These are phyloP conservation scores for Drosophila ohnishii DNA, from an alignment of 1,140 invertebrate species.

Conservation along the genomic window DNA sequence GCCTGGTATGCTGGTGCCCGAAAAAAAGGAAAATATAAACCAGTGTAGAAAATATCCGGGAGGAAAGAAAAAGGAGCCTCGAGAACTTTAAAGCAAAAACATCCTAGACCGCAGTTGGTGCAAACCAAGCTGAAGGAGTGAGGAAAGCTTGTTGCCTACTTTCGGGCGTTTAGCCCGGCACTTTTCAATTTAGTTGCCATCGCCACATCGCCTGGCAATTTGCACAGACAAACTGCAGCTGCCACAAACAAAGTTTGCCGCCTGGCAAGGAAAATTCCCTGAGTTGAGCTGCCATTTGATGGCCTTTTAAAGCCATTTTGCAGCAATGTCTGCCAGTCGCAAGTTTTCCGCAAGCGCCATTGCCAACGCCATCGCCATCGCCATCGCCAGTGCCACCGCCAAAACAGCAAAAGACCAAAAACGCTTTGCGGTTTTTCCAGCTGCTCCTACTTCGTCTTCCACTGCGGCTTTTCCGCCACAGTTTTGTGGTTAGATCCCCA, in stretches of 20 bases:
- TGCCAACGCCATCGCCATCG: slow-evolving; percentile 11
- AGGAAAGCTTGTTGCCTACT: slow-evolving; percentile 64
- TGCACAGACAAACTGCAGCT: slow-evolving; percentile 74
- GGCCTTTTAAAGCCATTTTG: slow-evolving; percentile 73
- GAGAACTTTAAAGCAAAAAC: slow-evolving; percentile 51
- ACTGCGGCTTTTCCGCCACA: slow-evolving; percentile 49
- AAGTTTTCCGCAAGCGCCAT: slow-evolving; percentile 51
- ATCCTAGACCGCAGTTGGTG: slow-evolving; percentile 34
- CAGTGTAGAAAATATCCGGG: slow-evolving; percentile 48
- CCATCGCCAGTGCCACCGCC: slow-evolving; percentile 26
- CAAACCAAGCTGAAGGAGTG: slow-evolving; percentile 20
- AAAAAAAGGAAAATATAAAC: slow-evolving; percentile 6
- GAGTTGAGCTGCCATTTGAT: slow-evolving; percentile 69
- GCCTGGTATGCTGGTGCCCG: slow-evolving; percentile 23
- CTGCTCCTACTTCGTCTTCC: slow-evolving; percentile 39
- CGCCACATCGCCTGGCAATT: slow-evolving; percentile 56
- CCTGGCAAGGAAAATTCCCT: slow-evolving; percentile 46
- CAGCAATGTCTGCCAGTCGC: slow-evolving; percentile 43
- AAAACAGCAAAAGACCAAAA: slow-evolving; percentile 58
- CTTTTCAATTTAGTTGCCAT: slow-evolving; percentile 77
- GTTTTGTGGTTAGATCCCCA: slow-evolving; percentile 41
- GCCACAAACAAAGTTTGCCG: slow-evolving; percentile 58
- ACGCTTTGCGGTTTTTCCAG: slow-evolving; percentile 65
- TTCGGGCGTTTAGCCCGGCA: slow-evolving; percentile 63
- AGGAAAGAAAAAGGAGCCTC: slow-evolving; percentile 12